Evolutionary conservation across 2,113 vertebrate species (phyloP), one percentile per base, ranked within the genome.

Genomic region (Neolamprologus kungweensis): DNA sequence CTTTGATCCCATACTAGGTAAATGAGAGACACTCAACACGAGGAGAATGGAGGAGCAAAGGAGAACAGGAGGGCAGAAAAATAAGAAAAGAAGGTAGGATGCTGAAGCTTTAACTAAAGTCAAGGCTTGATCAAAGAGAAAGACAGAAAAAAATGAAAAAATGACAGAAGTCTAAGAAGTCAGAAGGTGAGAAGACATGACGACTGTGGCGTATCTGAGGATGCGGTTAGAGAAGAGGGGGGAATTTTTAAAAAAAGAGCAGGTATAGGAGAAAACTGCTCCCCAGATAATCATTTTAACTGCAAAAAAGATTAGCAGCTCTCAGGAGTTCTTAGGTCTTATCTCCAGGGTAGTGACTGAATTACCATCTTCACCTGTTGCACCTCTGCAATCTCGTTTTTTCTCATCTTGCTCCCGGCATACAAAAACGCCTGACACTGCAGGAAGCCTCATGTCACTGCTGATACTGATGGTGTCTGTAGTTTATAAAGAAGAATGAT

Each of bases 321-420:
- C 90, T 88, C 58, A 90, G 85, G 85, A 88, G 85, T 54, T 83
- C 85, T 53, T 63, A 85, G 80, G 83, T 89, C 84, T 81, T 21
- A 16, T 93, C 92, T 88, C 85, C 14, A 3, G 86, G 81, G 92
- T 26, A 31, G 85, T 60, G 73, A 84, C 85, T 83, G 78, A 28
- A 92, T 89, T 91, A 88, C 31, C 80, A 84, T 90, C 79, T 86
- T 89, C 82, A 91, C 92, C 87, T 92, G 91, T 89, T 91, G 87
- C 35, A 84, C 58, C 13, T 85, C 42, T 54, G 35, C 53, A 81
- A 13, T 54, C 31, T 53, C 16, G 8, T 12, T 55, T 28, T 65
- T 31, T 53, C 33, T 33, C 28, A 40, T 11, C 21, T 4, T 17
- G 65, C 26, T 19, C 37, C 10, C 54, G 33, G 33, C 35, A 80